Percentiles rank a stretch among this genome's conserved stretches.
phyloP scores from a whole-genome alignment of 2,113 vertebrate genomes.

The Psophia crepitans region DNA sequence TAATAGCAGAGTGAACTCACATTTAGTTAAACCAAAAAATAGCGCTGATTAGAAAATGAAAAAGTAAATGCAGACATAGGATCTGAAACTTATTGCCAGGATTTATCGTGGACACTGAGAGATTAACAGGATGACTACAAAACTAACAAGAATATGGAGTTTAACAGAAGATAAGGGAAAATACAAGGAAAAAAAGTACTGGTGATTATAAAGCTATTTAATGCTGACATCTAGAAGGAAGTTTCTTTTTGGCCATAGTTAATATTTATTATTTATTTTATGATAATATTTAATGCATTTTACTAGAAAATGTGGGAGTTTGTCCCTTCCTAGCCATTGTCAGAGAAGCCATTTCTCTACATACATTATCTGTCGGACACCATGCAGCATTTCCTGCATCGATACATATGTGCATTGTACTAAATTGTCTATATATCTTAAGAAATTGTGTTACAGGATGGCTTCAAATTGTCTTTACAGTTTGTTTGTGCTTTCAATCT shows the following conservation, averaged over 20 bases:
- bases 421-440: not conserved
- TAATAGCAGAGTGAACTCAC: not conserved
- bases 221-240: not conserved
- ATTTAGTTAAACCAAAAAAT: not conserved
- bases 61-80: not conserved
- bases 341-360: not conserved
- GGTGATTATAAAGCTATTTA: not conserved
- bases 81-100: not conserved
- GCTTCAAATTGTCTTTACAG: not conserved
- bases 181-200: not conserved
- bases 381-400: not conserved
- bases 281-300: not conserved
- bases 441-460: not conserved
- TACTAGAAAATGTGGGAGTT: not conserved
- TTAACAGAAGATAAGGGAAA: not conserved
- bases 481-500: not conserved
- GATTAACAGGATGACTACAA: not conserved
- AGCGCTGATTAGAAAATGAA: not conserved
- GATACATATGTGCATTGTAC: not conserved
- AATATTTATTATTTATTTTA: not conserved
- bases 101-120: not conserved
- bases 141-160: not conserved
- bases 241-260: not conserved
- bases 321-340: not conserved
- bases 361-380: not conserved